These are phyloP conservation scores for Myiotriccus ornatus DNA, from an alignment of 2,797 vertebrate species.

Conservation along the genomic window DNA sequence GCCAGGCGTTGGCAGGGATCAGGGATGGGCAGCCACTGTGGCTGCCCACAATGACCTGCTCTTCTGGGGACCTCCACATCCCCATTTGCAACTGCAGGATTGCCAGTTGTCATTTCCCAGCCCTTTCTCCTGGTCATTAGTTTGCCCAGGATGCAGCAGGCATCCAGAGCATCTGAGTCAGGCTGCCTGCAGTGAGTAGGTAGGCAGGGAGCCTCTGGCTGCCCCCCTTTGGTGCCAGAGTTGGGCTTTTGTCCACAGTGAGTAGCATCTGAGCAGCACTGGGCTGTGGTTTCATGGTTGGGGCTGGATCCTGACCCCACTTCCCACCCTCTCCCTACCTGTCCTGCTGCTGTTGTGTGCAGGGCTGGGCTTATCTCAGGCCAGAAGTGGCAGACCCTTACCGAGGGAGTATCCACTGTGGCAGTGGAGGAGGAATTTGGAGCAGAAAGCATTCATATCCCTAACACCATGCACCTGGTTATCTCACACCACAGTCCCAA, in stretches of 20 bases:
- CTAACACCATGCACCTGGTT: fast-evolving
- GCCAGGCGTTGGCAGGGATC: neutral
- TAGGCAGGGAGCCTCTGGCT: neutral
- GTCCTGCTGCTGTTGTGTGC: neutral
- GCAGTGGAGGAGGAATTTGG: neutral
- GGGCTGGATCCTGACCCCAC: neutral
- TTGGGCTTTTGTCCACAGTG: neutral
- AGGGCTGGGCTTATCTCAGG: neutral
- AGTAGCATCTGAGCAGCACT: neutral
- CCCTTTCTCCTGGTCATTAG: neutral
- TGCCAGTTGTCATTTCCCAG: neutral
- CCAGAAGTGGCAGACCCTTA: neutral
- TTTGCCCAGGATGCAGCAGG: neutral
- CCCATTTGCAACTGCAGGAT: neutral
- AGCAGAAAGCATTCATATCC: neutral
- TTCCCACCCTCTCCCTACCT: neutral
- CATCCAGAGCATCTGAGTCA: neutral
- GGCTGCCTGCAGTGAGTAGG: neutral
- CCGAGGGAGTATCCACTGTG: fast-evolving
- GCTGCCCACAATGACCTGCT: neutral
- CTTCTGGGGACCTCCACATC: neutral
- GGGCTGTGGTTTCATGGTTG: neutral
- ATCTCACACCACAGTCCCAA: fast-evolving
- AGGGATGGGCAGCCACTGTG: fast-evolving
- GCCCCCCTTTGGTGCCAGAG: neutral